Evolutionary conservation across 2,113 vertebrate genomes (phyloP).

Genomic region (Actinemys pallida): DNA sequence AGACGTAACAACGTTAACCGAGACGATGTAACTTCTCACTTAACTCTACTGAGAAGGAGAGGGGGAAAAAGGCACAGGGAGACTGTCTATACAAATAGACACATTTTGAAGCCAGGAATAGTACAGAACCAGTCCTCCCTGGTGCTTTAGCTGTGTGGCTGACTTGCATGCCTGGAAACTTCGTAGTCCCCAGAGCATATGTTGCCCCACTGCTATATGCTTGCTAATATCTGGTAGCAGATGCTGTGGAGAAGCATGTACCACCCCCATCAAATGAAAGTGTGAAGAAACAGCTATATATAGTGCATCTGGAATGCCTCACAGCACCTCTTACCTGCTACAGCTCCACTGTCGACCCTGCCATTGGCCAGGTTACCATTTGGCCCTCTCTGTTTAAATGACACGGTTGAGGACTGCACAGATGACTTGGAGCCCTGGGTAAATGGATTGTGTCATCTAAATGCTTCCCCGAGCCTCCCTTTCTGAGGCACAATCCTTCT

Average conservation of each 20-base stretch:
- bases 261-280: background rate
- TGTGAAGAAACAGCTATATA: background rate
- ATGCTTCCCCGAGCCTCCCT: background rate
- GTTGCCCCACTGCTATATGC: background rate
- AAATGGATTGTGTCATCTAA: background rate
- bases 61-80: background rate
- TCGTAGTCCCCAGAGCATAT: background rate
- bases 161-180: background rate
- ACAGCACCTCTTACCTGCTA: background rate
- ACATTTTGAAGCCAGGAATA: background rate
- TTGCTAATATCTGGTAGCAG: rapidly evolving
- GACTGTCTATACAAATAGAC: background rate
- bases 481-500: background rate
- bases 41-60: background rate
- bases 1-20: too few species aligned
- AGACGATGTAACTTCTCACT: too few species aligned
- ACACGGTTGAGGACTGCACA: background rate
- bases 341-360: background rate
- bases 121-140: background rate
- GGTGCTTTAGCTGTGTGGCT: background rate
- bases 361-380: background rate
- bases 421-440: background rate
- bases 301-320: background rate
- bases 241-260: background rate
- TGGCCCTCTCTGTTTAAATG: background rate